These are phyloP conservation scores for Clarias platycephalus DNA, from an alignment of 2,797 vertebrate genomes.

Conservation along the genomic window DNA sequence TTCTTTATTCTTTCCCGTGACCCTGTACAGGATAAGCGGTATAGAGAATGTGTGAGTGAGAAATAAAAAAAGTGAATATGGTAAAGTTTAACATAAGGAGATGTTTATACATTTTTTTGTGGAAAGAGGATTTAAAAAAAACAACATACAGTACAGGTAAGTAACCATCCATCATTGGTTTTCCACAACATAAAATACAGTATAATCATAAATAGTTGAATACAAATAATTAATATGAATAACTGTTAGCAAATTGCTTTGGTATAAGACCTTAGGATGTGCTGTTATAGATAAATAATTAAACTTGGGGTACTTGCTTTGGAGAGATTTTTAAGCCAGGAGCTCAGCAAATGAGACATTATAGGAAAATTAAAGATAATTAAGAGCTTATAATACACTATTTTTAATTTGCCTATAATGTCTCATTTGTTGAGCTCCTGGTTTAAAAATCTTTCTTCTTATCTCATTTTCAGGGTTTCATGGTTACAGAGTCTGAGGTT, in stretches of 20 bases:
- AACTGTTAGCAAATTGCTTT: background rate
- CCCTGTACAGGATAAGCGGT: too few species aligned
- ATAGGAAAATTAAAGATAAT: too few species aligned
- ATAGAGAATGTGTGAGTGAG: too few species aligned
- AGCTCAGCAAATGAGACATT: too few species aligned
- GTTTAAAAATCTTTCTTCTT: background rate
- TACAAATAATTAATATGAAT: background rate
- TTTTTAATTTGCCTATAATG: background rate
- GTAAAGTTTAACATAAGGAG: background rate
- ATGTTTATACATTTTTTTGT: background rate
- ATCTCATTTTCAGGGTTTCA: conserved; percentile 70
- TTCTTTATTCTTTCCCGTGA: too few species aligned
- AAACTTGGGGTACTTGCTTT: background rate
- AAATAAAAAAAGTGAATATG: background rate
- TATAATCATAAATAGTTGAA: background rate
- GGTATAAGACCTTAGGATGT: background rate
- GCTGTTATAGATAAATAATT: background rate
- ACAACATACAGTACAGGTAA: too few species aligned
- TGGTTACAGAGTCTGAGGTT: conserved; percentile 70
- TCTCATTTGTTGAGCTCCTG: background rate
- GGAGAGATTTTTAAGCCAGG: too few species aligned
- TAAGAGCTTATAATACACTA: background rate
- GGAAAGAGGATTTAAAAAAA: background rate
- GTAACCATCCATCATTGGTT: background rate
- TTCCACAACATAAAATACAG: background rate